Base-by-base conservation (phyloP, 2,888 invertebrate genomes). In the Bugulina stolonifera region DNA sequence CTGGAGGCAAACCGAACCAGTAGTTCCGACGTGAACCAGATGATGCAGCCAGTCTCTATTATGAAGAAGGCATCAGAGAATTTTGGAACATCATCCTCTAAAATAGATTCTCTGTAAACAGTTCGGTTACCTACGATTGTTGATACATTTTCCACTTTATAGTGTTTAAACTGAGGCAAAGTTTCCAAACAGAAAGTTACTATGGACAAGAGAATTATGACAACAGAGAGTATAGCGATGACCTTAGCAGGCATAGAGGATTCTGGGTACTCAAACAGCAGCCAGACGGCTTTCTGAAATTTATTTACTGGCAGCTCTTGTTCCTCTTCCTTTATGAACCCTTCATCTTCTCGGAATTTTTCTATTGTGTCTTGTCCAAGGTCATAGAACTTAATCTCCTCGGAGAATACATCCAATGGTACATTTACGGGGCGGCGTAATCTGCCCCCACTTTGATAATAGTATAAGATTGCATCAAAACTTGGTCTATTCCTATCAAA, bases 181-280 rank as follows among this genome's bases (percentile, higher is more conserved):
- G 98, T 98, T 88, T 98, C 98, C 88, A 98, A 89, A 88, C 98
- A 98, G 89, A 98, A 98, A 87, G 97, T 97, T 87, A 98, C 95
- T 88, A 98, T 98, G 86, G 97, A 97, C 83, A 97, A 90, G 83
- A 98, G 89, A 87, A 98, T 98, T 86, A 98, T 94, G 89, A 95
- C 93, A 85, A 98, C 96, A 85, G 97, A 97, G 87, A 97, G 94
- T 88, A 98, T 97, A 86, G 98, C 98, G 86, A 98, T 94, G 81
- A 96, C 93, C 83, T 97, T 91, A 83, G 98, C 98, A 84, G 94
- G 93, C 87, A 96, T 95, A 83, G 97, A 97, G 88, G 95, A 95
- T 88, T 98, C 98, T 79, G 98, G 98, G 88, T 98, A 97, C 89
- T 98, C 98, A 89, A 98, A 98, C 84, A 98, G 89, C 87, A 98